A percentile compares a stretch with the other conserved stretches of the same genome.
phyloP scores from a whole-genome alignment of 2,797 vertebrate genomes.

The Sebastes minor region DNA sequence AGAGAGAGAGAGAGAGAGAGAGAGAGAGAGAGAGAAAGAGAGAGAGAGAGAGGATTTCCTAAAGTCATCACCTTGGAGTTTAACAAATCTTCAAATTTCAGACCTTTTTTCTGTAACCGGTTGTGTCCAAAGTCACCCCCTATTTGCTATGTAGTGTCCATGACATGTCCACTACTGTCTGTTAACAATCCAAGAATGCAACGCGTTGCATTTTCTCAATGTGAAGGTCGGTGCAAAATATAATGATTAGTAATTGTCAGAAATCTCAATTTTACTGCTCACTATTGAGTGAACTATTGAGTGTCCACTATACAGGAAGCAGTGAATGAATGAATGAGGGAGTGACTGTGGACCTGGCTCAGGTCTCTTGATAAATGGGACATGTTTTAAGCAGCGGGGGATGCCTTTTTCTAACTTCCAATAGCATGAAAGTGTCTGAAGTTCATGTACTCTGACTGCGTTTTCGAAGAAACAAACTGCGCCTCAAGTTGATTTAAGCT shows the following conservation, averaged over 20 bases:
- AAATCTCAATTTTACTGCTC: neutral
- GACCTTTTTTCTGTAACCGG: neutral
- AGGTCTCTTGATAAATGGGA: neutral
- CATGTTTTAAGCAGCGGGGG: neutral
- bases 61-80: neutral
- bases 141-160: neutral
- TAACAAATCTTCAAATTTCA: slow-evolving; percentile 2
- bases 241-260: neutral
- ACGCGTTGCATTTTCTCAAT: neutral
- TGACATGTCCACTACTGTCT: neutral
- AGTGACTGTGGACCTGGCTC: neutral
- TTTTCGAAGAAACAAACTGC: neutral
- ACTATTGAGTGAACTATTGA: neutral
- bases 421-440: neutral
- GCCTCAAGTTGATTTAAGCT: neutral
- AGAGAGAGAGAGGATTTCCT: neutral
- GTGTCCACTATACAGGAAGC: neutral
- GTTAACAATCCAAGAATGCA: neutral
- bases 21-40: no score
- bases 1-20: neutral
- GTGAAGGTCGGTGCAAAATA: neutral
- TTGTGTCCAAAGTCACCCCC: neutral
- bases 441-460: neutral
- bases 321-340: neutral
- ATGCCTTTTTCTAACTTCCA: neutral